These are phyloP conservation scores for Lagocephalus sceleratus DNA, from an alignment of 2,797 vertebrate genomes.

Conservation along the genomic window DNA sequence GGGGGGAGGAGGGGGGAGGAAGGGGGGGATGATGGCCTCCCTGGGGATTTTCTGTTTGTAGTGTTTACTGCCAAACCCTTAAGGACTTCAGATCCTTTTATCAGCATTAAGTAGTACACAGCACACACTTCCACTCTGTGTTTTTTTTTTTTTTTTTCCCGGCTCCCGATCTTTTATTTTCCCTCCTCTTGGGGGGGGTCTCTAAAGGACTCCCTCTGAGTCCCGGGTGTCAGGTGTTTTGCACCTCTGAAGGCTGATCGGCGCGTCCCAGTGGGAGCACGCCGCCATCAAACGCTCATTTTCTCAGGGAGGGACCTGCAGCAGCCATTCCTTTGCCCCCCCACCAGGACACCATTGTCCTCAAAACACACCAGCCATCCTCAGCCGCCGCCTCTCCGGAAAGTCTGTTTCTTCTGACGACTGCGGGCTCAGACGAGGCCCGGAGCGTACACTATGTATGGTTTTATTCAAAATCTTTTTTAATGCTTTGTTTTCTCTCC, in stretches of 20 bases:
- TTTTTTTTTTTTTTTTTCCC: too few species aligned
- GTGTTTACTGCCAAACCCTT: constrained; percentile 68
- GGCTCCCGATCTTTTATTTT: constrained; percentile 44
- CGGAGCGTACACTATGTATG: constrained; percentile 38
- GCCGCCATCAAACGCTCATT: constrained; percentile 40
- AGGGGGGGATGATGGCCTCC: constrained; percentile 43
- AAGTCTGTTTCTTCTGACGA: constrained; percentile 54
- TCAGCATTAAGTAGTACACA: constrained; percentile 56
- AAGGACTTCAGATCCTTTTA: constrained; percentile 66
- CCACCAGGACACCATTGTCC: constrained; percentile 45
- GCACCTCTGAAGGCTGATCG: constrained; percentile 30
- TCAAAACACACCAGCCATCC: constrained; percentile 45
- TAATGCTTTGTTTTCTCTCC: constrained; percentile 61
- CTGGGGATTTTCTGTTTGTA: constrained; percentile 68
- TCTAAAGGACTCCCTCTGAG: constrained; percentile 34
- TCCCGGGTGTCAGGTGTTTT: constrained; percentile 38
- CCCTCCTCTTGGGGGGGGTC: constrained; percentile 12
- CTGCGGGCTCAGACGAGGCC: constrained; percentile 62
- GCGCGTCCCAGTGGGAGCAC: constrained; percentile 25
- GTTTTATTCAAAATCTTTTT: constrained; percentile 66
- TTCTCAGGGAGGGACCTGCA: constrained; percentile 33
- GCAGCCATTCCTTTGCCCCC: constrained; percentile 34
- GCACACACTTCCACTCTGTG: constrained; percentile 40
- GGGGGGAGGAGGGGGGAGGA: constrained; percentile 25
- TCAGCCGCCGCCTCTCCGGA: constrained; percentile 35